Conservation (phyloP, 2,797 vertebrate species). For the Microctenopoma stevenorrisi region DNA sequence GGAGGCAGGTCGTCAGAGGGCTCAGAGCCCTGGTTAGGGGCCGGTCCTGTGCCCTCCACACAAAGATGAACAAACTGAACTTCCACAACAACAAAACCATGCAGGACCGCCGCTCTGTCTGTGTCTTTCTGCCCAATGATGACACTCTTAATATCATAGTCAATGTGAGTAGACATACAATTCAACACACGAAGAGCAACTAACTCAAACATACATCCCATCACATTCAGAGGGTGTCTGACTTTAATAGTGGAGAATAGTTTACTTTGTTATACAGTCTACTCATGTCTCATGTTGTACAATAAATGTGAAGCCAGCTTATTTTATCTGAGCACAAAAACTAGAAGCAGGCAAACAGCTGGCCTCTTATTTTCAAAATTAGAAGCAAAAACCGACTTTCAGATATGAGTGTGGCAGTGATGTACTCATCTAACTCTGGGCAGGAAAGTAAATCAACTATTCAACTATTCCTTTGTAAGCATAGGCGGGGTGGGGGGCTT, state of each 20-base stretch:
- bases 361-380: not conserved
- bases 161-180: constrained; percentile 85
- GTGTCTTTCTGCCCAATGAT: constrained; percentile 97
- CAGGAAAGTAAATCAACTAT: not conserved
- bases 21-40: constrained; percentile 67
- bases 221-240: not conserved
- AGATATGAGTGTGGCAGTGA: not conserved
- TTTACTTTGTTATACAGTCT: not conserved
- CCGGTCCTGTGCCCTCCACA: constrained; percentile 72
- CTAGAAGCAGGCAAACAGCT: not conserved
- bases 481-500: too few relatives aligned
- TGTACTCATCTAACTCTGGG: not conserved
- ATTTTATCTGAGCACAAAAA: not conserved
- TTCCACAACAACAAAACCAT: constrained; percentile 99
- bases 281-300: not conserved
- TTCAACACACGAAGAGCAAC: not conserved
- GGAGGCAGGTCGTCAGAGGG: constrained; percentile 63
- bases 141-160: constrained; percentile 97
- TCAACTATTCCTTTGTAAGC: not conserved
- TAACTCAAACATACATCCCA: too few relatives aligned
- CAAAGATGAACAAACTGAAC: constrained; percentile 96
- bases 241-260: too few relatives aligned
- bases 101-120: constrained; percentile 99
- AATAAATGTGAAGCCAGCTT: not conserved
- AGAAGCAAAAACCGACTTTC: not conserved